Evolutionary conservation across 2,113 vertebrate genomes (phyloP).

Genomic region (Peromyscus californicus): DNA sequence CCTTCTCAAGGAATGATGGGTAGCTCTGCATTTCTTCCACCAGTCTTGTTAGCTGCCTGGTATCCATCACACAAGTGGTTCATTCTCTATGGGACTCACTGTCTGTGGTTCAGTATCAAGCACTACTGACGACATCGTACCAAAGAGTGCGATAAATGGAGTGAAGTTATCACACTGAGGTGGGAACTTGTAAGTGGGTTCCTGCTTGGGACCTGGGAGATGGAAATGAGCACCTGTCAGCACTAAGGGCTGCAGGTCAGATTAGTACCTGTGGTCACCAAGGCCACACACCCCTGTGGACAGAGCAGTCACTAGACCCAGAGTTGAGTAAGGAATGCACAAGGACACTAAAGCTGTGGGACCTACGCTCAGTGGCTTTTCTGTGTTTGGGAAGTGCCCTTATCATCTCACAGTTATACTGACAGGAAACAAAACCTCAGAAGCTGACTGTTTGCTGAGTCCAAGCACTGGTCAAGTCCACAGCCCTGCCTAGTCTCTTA

Average conservation of each 20-base stretch:
- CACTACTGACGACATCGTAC: background rate
- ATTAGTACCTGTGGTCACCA: background rate
- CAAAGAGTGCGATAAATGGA: background rate
- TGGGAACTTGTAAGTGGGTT: background rate
- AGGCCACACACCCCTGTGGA: background rate
- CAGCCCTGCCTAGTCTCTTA: background rate
- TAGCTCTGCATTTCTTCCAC: background rate
- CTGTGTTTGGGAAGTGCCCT: background rate
- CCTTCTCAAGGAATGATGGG: background rate
- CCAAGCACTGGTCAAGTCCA: background rate
- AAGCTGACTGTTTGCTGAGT: background rate
- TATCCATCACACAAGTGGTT: background rate
- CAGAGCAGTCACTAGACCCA: background rate
- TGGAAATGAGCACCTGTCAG: background rate
- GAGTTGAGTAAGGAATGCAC: background rate
- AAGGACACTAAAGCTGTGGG: background rate
- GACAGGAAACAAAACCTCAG: background rate
- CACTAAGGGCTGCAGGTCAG: background rate
- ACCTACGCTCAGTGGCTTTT: background rate
- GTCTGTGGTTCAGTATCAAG: background rate
- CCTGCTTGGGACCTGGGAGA: background rate
- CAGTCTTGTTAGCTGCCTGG: background rate
- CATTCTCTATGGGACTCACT: background rate
- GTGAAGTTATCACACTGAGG: background rate
- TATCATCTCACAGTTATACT: background rate